Evolutionary conservation across 2,797 vertebrate genomes (phyloP), one percentile per base, ranked within the genome.

Genomic region (Percopsis omiscomaycus): DNA sequence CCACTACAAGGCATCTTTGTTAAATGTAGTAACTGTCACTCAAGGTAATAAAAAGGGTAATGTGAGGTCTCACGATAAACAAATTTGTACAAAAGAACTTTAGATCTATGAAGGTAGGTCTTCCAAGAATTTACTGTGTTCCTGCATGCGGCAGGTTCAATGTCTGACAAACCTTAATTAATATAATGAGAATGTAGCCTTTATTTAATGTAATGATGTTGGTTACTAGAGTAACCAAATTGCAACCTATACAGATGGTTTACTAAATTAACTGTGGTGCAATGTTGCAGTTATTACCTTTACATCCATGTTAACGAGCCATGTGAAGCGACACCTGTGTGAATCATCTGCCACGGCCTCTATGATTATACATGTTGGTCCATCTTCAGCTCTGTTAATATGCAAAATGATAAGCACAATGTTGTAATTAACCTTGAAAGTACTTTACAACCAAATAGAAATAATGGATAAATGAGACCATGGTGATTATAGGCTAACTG

Each of bases 271-370:
- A 5, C 54, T n/a, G 9, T 37, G n/a, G 30, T 37, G 30, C 3
- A 37, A 37, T 37, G 5, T 37, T 4, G 32, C 32, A 37, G 32
- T 37, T 37, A 37, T 76, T 83, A 91, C 94, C 94, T 95, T 95
- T 0, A 93, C 81, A 0, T 95, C 93, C 83, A 94, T 83, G 58
- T 93, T 94, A 10, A 95, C 90, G 60, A 96, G 92, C 94, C 94
- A 95, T 0, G 92, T 94, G 67, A 96, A 72, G 52, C 3, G 89
- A 3, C 92, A 92, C 55, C 59, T 84, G 5, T 61, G 8, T 0
- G 61, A 54, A 13, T 89, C 72, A 0, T 63, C 80, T 0, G 66
- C 79, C 22, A 87, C 55, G 0, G 92, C 76, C 68, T 88, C 79
- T n/a, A 95, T 91, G 59, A 94, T 44, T 3, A 96, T 94, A 75